Conservation (phyloP, 1,140 invertebrate genomes). For the Drosophila persimilis region DNA sequence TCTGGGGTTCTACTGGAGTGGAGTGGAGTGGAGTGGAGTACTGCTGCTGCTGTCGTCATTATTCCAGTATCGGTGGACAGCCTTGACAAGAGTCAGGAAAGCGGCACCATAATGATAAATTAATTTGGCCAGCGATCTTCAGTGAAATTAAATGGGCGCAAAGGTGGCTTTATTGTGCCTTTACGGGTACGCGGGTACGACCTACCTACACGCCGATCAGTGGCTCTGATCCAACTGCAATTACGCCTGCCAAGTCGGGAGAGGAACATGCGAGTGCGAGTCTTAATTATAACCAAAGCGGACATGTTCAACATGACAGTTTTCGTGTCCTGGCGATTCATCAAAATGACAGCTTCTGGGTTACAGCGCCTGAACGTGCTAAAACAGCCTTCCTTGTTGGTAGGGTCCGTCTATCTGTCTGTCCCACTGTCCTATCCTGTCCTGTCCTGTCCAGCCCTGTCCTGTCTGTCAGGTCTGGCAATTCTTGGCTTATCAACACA, state of each 20-base stretch:
- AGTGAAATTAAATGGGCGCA: conserved; percentile 24
- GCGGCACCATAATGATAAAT: conserved; percentile 61
- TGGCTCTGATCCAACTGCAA: conserved; percentile 33
- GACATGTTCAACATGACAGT: conserved; percentile 79
- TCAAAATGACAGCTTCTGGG: conserved; percentile 76
- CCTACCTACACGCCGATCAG: conserved; percentile 18
- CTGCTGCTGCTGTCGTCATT: neutral
- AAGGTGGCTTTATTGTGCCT: too few relatives aligned
- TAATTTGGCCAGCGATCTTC: conserved; percentile 58
- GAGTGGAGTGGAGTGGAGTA: too few relatives aligned
- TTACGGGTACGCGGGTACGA: too few relatives aligned
- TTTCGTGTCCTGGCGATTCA: conserved; percentile 71
- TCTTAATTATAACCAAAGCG: conserved; percentile 76
- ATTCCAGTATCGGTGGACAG: conserved; percentile 12
- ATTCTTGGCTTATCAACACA: conserved; percentile 69
- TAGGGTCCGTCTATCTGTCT: conserved; percentile 9
- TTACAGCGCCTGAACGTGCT: conserved; percentile 24
- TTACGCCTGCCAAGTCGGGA: conserved; percentile 22
- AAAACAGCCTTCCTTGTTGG: conserved; percentile 44
- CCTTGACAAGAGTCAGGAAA: conserved; percentile 18
- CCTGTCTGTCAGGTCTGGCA: conserved; percentile 28
- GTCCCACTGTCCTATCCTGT: neutral
- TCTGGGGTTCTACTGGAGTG: too few relatives aligned
- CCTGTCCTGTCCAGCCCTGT: conserved; percentile 8
- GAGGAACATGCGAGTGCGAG: neutral